Evolutionary conservation across 1,140 invertebrate species (phyloP).

Genomic region (Scaptomyza graminum): DNA sequence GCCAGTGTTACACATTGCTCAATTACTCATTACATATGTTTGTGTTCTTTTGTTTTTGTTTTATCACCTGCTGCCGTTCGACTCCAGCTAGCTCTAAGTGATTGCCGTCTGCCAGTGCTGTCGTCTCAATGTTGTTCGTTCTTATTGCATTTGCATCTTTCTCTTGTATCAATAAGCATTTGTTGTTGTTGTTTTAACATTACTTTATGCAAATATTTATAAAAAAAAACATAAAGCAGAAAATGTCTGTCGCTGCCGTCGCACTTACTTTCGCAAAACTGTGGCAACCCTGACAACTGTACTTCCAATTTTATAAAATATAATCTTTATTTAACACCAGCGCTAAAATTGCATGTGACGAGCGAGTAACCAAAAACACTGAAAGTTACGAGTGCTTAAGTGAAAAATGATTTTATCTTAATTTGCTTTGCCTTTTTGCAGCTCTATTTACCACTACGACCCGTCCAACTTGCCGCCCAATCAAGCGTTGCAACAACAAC

Average conservation of each 20-base stretch:
- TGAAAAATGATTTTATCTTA: neutral
- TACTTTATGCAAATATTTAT: conserved; percentile 28
- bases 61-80: conserved; percentile 22
- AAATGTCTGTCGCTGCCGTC: conserved; percentile 73
- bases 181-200: conserved; percentile 75
- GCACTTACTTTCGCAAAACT: conserved; percentile 35
- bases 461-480: conserved; percentile 88
- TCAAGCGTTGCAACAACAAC: conserved; percentile 76
- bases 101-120: conserved; percentile 69
- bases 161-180: conserved; percentile 54
- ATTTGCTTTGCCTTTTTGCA: conserved; percentile 49
- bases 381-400: neutral
- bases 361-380: conserved; percentile 49
- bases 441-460: conserved; percentile 89
- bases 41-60: conserved; percentile 16
- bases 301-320: conserved; percentile 34
- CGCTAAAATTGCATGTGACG: conserved; percentile 52
- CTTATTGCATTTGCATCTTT: conserved; percentile 59
- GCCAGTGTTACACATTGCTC: neutral
- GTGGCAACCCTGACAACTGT: conserved; percentile 63
- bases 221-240: conserved; percentile 6
- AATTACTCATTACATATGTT: neutral
- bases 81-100: conserved; percentile 8
- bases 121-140: conserved; percentile 71
- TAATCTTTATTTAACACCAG: conserved; percentile 9